A percentile compares a stretch with the other conserved stretches of the same genome.
Evolutionary conservation across 1,140 invertebrate species (phyloP).

Genomic region (Lepidurus packardi): DNA sequence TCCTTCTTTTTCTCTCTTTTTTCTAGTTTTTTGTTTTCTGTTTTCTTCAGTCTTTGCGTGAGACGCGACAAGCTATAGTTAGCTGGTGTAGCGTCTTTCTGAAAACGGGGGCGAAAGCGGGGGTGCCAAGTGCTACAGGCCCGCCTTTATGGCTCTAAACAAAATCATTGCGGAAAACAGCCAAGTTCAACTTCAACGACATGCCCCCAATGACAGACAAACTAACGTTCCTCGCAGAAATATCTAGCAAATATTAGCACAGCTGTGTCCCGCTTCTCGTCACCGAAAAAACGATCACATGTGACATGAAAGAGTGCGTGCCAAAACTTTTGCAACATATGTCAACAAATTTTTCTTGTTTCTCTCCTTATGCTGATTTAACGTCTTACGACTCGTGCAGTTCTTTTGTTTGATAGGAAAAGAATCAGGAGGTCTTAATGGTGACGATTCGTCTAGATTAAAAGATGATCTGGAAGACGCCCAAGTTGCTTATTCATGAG

Average conservation of each 20-base stretch:
- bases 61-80: conserved; percentile 14
- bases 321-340: not conserved
- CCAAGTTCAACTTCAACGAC: not conserved
- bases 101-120: not conserved
- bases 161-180: conserved; percentile 10
- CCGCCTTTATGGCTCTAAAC: not conserved
- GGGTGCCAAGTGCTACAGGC: conserved; percentile 17
- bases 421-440: not conserved
- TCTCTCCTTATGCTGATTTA: not conserved
- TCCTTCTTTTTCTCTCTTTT: not conserved
- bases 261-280: not conserved
- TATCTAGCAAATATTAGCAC: conserved; percentile 19
- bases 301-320: not conserved
- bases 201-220: not conserved
- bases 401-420: not conserved
- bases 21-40: not conserved
- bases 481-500: not conserved
- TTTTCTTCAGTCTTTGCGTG: not conserved
- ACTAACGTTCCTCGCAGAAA: conserved; percentile 16
- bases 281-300: not conserved
- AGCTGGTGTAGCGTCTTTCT: conserved; percentile 5
- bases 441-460: not conserved
- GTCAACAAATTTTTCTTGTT: not conserved
- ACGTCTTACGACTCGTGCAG: not conserved
- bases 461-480: conserved; percentile 14